phyloP scores from a whole-genome alignment of 2,113 vertebrate genomes.

The Barnardius zonarius region DNA sequence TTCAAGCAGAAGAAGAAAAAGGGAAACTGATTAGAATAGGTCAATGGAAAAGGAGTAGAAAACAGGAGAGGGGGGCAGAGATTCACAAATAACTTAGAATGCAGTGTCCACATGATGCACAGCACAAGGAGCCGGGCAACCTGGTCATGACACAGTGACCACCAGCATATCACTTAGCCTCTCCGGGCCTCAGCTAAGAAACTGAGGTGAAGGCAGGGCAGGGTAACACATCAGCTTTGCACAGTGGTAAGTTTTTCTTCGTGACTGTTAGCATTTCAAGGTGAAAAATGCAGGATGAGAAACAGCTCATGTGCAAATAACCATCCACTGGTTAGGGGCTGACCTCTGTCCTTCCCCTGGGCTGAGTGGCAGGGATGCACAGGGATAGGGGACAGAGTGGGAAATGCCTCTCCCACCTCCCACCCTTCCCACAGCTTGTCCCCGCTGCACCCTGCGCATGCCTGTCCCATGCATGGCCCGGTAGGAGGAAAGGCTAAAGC shows the following conservation, averaged over 20 bases:
- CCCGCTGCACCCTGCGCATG: fast-evolving
- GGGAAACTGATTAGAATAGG: neutral
- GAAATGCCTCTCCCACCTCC: neutral
- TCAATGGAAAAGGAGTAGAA: neutral
- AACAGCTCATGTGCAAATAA: neutral
- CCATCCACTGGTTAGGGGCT: fast-evolving
- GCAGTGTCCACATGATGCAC: neutral
- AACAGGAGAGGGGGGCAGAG: neutral
- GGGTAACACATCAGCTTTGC: neutral
- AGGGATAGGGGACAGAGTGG: neutral
- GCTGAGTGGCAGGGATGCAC: neutral
- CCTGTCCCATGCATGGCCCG: fast-evolving
- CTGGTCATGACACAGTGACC: neutral
- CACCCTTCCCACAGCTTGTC: neutral
- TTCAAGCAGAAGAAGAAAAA: neutral
- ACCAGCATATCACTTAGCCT: neutral
- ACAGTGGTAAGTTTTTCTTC: neutral
- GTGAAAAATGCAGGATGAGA: neutral
- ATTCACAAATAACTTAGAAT: neutral
- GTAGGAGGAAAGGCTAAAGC: neutral
- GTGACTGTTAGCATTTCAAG: neutral
- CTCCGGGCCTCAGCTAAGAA: neutral
- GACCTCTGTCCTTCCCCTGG: neutral
- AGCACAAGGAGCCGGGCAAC: neutral
- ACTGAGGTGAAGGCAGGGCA: neutral